Evolutionary conservation across 2,888 invertebrate genomes (phyloP), one percentile per base, ranked within the genome.

Genomic region (Myathropa florea): DNA sequence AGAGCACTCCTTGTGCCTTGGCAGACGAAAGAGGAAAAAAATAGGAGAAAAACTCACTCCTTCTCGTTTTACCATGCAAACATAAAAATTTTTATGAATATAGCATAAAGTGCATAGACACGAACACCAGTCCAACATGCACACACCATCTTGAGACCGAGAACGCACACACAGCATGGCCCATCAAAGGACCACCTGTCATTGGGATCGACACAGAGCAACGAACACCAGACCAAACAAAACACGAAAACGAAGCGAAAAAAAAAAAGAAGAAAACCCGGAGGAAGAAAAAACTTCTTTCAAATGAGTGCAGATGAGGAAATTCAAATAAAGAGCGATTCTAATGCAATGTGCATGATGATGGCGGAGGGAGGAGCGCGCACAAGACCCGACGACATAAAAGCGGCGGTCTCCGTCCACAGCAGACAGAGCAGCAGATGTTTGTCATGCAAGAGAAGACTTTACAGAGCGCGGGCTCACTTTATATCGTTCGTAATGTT

Each of bases 371-470:
- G 10, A 23, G 59, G 18, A 14, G 21, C 23, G 57, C 26, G 36
- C 59, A 60, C 53, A 72, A 61, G 72, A 61, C 46, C 61, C 30
- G 53, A 36, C 59, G 63, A 78, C 77, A 78, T 78, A 63, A 78
- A 78, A 70, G 78, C 78, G 57, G 71, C 46, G 7, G 46, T 18
- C 57, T 64, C 36, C 53, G 63, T 57, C 18, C 28, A 30, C 77
- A 73, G 81, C 82, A 85, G 85, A 85, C 85, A 77, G 77, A 82
- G 73, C 82, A 85, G 85, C 85, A 85, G 85, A 85, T 85, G 85
- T 85, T 85, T 85, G 85, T 85, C 85, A 85, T 85, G 85, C 85
- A 85, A 82, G 85, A 85, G 85, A 85, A 85, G 85, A 85, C 72
- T 73, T 77, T 77, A 18, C 60, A 73, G 68, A 73, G 24, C 39